phyloP scores from a whole-genome alignment of 1,140 invertebrate species.

The Caenorhabditis remanei region DNA sequence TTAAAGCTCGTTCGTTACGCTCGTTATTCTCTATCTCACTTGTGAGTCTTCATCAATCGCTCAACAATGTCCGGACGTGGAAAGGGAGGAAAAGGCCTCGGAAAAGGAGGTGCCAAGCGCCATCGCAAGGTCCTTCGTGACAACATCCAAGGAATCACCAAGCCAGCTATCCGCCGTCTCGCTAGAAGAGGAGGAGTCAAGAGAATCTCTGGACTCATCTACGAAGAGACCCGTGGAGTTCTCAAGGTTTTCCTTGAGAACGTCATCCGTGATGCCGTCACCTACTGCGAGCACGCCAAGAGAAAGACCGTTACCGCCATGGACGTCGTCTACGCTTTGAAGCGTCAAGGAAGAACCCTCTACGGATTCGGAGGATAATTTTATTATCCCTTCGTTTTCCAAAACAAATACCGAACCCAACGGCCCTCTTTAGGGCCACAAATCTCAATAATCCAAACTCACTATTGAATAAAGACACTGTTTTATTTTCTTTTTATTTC shows the following conservation, averaged over 20 bases:
- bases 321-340: conserved; percentile 88
- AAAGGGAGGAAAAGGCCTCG: conserved; percentile 83
- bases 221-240: conserved; percentile 79
- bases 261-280: conserved; percentile 86
- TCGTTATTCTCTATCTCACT: no score
- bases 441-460: conserved; percentile 12
- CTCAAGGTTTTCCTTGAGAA: conserved; percentile 83
- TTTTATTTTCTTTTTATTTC: no score
- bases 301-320: conserved; percentile 87
- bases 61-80: conserved; percentile 82
- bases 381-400: no score
- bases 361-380: conserved; percentile 81
- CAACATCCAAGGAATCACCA: conserved; percentile 85
- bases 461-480: no score
- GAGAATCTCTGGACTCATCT: conserved; percentile 84
- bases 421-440: conserved; percentile 70
- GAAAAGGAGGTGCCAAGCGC: conserved; percentile 83
- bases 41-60: background rate
- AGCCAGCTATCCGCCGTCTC: conserved; percentile 82
- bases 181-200: conserved; percentile 85
- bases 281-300: conserved; percentile 87
- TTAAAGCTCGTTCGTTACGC: no score
- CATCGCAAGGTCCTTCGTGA: conserved; percentile 82
- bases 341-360: conserved; percentile 84
- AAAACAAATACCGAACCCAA: conserved; percentile 57